These are phyloP conservation scores for Pteropus rufus DNA, from an alignment of 2,797 vertebrate genomes.

Conservation along the genomic window DNA sequence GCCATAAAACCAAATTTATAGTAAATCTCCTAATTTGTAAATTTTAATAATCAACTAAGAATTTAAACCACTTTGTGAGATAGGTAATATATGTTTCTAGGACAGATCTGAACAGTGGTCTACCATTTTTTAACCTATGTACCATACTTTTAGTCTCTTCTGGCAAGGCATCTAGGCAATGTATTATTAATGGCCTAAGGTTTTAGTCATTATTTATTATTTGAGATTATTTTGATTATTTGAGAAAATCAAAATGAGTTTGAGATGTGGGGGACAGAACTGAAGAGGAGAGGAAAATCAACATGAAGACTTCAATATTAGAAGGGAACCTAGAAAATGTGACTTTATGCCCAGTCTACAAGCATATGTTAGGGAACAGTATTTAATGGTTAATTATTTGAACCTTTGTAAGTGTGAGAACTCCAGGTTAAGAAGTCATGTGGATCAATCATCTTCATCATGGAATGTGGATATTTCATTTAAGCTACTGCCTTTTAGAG, in stretches of 20 bases:
- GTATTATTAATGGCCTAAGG: background rate
- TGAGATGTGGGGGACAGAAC: background rate
- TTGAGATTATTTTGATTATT: background rate
- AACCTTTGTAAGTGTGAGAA: background rate
- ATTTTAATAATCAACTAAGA: background rate
- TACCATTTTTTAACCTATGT: background rate
- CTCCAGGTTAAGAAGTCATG: background rate
- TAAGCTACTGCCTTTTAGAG: background rate
- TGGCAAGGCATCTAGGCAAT: background rate
- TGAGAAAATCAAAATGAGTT: background rate
- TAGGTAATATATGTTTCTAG: background rate
- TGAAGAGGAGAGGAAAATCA: background rate
- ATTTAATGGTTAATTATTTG: background rate
- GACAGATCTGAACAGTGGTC: background rate
- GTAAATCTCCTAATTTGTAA: background rate
- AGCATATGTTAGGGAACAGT: background rate
- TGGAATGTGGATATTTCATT: background rate
- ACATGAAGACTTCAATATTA: background rate
- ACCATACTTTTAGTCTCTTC: background rate
- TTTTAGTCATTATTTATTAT: background rate
- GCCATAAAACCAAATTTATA: background rate
- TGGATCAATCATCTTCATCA: background rate
- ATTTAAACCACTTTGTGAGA: background rate
- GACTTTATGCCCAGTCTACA: background rate
- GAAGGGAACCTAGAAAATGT: background rate